Conservation (phyloP, 2,797 vertebrate species). For the Salarias fasciatus region DNA sequence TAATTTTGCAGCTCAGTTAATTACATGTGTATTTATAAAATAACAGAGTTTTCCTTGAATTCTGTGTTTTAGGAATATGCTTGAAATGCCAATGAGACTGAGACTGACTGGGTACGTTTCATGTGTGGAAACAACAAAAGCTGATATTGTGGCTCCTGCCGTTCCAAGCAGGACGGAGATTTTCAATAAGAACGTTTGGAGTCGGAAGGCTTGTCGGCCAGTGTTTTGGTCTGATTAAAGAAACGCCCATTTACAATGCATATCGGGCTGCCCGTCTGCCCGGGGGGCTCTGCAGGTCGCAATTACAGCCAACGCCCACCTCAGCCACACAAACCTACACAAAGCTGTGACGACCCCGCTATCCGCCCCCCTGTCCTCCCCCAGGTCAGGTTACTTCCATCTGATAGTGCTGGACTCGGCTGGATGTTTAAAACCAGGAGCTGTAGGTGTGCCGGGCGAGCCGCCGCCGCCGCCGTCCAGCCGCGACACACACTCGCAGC, state of each 20-base stretch:
- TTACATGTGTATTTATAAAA: no score
- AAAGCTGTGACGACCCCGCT: slow-evolving; percentile 36
- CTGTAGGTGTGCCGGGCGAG: neutral
- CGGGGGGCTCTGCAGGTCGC: slow-evolving; percentile 48
- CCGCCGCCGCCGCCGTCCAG: slow-evolving; percentile 2
- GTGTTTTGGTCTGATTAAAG: slow-evolving; percentile 28
- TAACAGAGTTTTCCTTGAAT: no score
- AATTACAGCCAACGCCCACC: slow-evolving; percentile 59
- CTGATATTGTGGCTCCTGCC: no score
- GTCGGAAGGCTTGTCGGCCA: slow-evolving; percentile 6
- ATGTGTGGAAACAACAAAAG: neutral
- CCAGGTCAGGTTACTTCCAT: slow-evolving; percentile 70
- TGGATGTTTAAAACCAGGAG: neutral
- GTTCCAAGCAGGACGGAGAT: neutral
- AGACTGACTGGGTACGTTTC: no score
- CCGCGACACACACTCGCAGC: slow-evolving; percentile 11
- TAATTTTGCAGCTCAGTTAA: no score
- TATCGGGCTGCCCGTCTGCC: slow-evolving; percentile 13
- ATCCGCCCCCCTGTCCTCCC: slow-evolving; percentile 27
- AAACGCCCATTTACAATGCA: slow-evolving; percentile 45
- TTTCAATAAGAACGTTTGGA: neutral
- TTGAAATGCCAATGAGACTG: no score
- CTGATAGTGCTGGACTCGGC: slow-evolving; percentile 65
- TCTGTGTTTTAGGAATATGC: no score
- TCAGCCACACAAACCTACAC: slow-evolving; percentile 31